Percentiles rank a stretch among this genome's conserved stretches.
phyloP scores from a whole-genome alignment of 2,113 vertebrate species.

The Balaeniceps rex region DNA sequence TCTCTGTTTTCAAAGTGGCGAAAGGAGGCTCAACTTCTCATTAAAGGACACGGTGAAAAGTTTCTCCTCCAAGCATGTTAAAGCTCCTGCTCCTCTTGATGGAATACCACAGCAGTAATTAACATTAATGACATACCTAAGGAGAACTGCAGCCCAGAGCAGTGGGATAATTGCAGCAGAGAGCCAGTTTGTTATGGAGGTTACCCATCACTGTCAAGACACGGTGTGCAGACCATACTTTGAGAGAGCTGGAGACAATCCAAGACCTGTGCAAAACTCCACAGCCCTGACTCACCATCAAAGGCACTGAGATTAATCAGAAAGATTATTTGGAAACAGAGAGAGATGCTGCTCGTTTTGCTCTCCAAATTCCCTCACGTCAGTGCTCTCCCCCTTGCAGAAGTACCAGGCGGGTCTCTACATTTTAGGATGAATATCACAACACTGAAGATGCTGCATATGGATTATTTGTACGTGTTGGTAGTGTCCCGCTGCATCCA shows the following conservation, averaged over 20 bases:
- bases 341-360: neutral
- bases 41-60: constrained; percentile 54
- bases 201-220: neutral
- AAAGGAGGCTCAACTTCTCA: constrained; percentile 52
- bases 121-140: constrained; percentile 72
- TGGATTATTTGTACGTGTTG: neutral
- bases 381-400: neutral
- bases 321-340: neutral
- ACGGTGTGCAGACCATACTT: neutral
- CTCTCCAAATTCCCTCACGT: neutral
- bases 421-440: neutral
- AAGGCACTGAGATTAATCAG: neutral
- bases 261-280: neutral
- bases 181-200: neutral
- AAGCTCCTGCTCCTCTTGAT: constrained; percentile 36
- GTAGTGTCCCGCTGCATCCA: neutral
- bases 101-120: constrained; percentile 65
- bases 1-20: constrained; percentile 46
- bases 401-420: neutral
- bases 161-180: neutral
- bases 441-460: accelerated
- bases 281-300: neutral
- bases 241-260: neutral
- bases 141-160: neutral
- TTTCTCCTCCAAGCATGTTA: constrained; percentile 48